Conservation (phyloP, 2,113 vertebrate species). For the Psephotus haematonotus region DNA sequence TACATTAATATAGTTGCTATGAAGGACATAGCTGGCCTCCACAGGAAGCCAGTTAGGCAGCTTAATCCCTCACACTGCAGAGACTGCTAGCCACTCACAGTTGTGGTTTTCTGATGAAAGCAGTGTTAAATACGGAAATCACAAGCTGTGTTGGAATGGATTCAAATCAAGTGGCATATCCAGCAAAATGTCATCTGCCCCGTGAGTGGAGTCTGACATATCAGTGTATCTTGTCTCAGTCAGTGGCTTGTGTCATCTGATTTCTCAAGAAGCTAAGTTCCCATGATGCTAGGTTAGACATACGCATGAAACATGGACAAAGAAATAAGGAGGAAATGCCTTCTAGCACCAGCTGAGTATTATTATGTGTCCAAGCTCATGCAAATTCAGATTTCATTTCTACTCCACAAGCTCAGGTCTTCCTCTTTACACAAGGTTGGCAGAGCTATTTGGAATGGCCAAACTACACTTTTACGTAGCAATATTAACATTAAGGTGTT, state of each 20-base stretch:
- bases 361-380: neutral
- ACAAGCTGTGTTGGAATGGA: slow-evolving; percentile 13
- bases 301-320: neutral
- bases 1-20: neutral
- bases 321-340: neutral
- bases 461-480: neutral
- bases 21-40: slow-evolving; percentile 14
- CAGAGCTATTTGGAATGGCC: neutral
- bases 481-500: neutral
- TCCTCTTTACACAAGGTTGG: neutral
- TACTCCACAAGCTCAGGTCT: neutral
- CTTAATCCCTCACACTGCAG: neutral
- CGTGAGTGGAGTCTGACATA: neutral
- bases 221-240: neutral
- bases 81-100: neutral
- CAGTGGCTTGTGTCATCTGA: neutral
- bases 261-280: neutral
- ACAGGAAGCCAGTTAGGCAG: slow-evolving; percentile 7
- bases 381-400: neutral
- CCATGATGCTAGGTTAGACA: neutral
- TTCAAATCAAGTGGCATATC: neutral
- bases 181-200: neutral
- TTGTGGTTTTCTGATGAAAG: neutral
- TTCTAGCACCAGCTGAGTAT: neutral
- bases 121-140: slow-evolving; percentile 2